A percentile compares a stretch with the other conserved stretches of the same genome.
These are phyloP conservation scores for Coelinius sp. DNA, from an alignment of 2,888 invertebrate genomes.

Conservation along the genomic window DNA sequence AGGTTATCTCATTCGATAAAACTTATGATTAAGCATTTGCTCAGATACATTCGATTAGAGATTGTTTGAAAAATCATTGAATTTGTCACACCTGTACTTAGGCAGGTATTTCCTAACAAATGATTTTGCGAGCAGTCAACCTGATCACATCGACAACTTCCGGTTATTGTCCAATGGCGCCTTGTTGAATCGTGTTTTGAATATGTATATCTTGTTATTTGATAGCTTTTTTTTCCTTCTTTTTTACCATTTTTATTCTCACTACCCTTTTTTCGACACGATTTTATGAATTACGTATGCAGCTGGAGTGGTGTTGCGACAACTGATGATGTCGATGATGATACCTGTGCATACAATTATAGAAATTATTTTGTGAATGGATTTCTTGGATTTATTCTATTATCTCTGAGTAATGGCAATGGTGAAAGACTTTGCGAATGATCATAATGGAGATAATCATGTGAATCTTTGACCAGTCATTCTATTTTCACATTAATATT, in stretches of 20 bases:
- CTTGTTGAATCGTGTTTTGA: slow-evolving; percentile 24
- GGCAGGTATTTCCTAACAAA: slow-evolving; percentile 22
- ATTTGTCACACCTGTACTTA: slow-evolving; percentile 34
- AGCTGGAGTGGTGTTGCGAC: slow-evolving; percentile 19
- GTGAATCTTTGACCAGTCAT: slow-evolving; percentile 31
- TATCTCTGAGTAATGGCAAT: slow-evolving; percentile 28
- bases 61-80: not conserved
- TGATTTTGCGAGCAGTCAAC: slow-evolving; percentile 38
- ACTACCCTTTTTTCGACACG: slow-evolving; percentile 16
- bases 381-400: slow-evolving; percentile 13
- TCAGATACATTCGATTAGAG: not conserved
- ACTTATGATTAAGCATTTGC: slow-evolving; percentile 17
- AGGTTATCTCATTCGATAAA: slow-evolving; percentile 9
- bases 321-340: slow-evolving; percentile 16
- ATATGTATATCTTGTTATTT: slow-evolving; percentile 27
- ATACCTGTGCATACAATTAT: slow-evolving; percentile 32
- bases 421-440: slow-evolving; percentile 5
- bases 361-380: slow-evolving; percentile 24
- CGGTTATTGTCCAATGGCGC: slow-evolving; percentile 45
- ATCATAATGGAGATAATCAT: slow-evolving; percentile 28
- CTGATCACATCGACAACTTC: slow-evolving; percentile 42
- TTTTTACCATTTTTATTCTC: not conserved
- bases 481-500: slow-evolving; percentile 24
- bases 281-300: slow-evolving; percentile 24
- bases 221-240: not conserved